phyloP scores from a whole-genome alignment of 2,797 vertebrate genomes.

The Liasis olivaceus region DNA sequence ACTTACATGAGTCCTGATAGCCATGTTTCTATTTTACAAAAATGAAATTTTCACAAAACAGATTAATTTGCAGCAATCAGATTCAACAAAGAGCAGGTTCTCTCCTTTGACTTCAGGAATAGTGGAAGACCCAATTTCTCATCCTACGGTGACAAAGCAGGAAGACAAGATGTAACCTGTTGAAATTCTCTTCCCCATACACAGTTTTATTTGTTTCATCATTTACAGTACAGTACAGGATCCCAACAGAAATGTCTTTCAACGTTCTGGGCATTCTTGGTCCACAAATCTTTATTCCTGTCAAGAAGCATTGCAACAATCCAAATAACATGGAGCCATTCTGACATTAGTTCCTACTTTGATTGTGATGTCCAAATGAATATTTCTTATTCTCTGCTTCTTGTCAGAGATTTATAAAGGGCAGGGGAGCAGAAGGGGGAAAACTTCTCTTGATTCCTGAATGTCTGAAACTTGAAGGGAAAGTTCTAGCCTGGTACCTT shows the following conservation, averaged over 20 bases:
- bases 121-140: neutral
- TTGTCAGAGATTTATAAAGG: conserved; percentile 17
- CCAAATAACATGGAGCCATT: neutral
- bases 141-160: neutral
- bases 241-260: neutral
- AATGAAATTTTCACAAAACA: no score
- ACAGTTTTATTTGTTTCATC: no score
- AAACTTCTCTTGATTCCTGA: conserved; percentile 39
- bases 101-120: neutral
- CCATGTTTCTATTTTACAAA: neutral
- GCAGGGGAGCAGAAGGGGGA: no score
- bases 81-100: neutral
- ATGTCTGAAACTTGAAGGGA: neutral
- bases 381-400: neutral
- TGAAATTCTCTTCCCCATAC: neutral
- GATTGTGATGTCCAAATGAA: neutral
- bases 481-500: neutral
- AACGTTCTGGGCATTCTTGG: neutral
- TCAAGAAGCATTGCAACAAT: neutral
- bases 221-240: neutral
- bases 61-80: no score
- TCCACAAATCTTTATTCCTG: neutral
- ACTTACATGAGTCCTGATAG: neutral
- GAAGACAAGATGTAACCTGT: neutral
- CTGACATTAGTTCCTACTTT: neutral